A percentile compares a stretch with the other conserved stretches of the same genome.
Conservation (phyloP, 2,797 vertebrate species). For the Capromys pilorides region DNA sequence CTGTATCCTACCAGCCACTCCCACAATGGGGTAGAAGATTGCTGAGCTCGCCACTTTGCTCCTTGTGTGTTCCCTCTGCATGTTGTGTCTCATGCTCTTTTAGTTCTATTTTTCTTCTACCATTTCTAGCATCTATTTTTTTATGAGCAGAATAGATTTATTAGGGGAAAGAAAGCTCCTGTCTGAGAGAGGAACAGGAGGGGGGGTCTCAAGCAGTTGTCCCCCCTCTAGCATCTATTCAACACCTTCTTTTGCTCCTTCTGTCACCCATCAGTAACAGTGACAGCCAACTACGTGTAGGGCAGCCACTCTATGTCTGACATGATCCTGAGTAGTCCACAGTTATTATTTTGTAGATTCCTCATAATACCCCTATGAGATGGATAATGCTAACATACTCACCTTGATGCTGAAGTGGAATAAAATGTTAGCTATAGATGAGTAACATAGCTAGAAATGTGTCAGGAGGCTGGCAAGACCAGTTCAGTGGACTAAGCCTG, state of each 20-base stretch:
- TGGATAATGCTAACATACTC: not conserved
- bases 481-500: too few relatives aligned
- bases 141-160: too few relatives aligned
- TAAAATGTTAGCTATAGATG: not conserved
- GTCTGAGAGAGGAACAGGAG: too few relatives aligned
- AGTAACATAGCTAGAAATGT: not conserved
- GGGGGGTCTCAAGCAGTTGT: too few relatives aligned
- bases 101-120: not conserved
- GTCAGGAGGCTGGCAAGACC: too few relatives aligned
- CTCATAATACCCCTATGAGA: not conserved
- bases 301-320: not conserved
- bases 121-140: not conserved
- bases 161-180: too few relatives aligned
- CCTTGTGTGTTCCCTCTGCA: not conserved
- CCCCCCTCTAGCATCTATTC: not conserved
- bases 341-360: conserved; percentile 16
- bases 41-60: not conserved
- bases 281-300: not conserved
- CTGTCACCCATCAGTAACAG: not conserved
- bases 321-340: not conserved
- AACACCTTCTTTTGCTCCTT: not conserved
- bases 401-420: not conserved
- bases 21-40: not conserved
- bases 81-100: not conserved
- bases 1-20: not conserved